Evolutionary conservation across 2,113 vertebrate species (phyloP), one percentile per base, ranked within the genome.

Genomic region (Laterallus jamaicensis): DNA sequence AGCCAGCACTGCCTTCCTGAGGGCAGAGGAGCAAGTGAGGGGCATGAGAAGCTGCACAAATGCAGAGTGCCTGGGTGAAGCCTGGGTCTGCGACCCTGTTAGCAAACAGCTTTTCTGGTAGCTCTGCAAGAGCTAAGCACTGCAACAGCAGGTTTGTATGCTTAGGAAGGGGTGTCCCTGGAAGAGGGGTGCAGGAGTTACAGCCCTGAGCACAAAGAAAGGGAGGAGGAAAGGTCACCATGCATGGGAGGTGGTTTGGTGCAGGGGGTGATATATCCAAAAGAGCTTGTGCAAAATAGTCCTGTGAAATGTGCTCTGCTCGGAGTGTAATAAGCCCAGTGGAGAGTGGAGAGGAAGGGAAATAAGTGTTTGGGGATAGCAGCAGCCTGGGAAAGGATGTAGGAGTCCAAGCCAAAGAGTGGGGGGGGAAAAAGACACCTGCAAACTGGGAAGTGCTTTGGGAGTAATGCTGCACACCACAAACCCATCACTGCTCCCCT

Each of bases 1-100:
- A 69, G 86, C 39, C 15, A 31, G 17, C 0, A 1, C 69, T 20
- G 24, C 58, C 56, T 40, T 75, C 37, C 50, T 54, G 69, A 81
- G 28, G 0, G 1, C 24, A 37, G 42, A 31, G 35, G 28, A 39
- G 24, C 0, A 2, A 58, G 42, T 0, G 3, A 28, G 19, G 31
- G 35, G 5, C 4, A 5, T 1, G 2, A 21, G 16, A 52, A 50
- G 56, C 13, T 11, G 25, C 9, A 40, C 19, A 39, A n/a, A 22
- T 1, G 15, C 60, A 81, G 54, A 3, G 21, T 10, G 21, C 8
- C 50, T 50, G 25, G 1, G 35, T 10, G 9, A 28, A 37, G 37
- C 32, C 15, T 50, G 25, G 4, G 12, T 24, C 21, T 42, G 35
- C 40, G 29, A 35, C 44, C 20, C 66, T 18, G 15, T 37, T 68